Base-by-base conservation (phyloP, 2,888 invertebrate species). In the Tenthredo amoena region DNA sequence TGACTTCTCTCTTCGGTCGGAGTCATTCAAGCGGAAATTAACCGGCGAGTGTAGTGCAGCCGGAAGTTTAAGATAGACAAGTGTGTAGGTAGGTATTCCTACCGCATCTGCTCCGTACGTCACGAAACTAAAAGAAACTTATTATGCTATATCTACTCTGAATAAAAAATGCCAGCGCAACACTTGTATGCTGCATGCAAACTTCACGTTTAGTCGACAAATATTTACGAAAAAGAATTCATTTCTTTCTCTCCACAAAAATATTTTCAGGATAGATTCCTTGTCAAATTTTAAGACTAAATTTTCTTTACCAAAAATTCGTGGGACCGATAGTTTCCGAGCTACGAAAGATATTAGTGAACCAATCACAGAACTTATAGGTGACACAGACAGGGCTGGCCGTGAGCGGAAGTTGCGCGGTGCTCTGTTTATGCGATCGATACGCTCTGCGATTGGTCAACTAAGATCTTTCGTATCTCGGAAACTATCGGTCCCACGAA, bases 41-140 rank as follows among this genome's bases (percentile, higher is more conserved):
- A 55, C 55, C 55, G 55, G 7, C 76, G 62, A 10, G 62, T 31
- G 62, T 47, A 47, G 47, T 47, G 47, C 47, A 47, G 47, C 21
- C 68, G 77, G 77, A 77, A 55, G 77, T 77, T 31, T 7, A 77
- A 77, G 77, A 77, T 77, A 77, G 55, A 55, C 77, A 26, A 77
- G 77, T 77, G 50, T 55, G 77, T 31, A 18, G n/a, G 21, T 72
- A 26, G 71, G 71, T 34, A 71, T 37, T 34, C 62, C 12, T 68
- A 68, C 34, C 34, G 68, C 68, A 68, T 68, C 34, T 68, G 34
- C 34, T 34, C 31, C 31, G 15, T 68, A 26, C 68, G 55, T 55
- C 55, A n/a, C 55, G n/a, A n/a, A n/a, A 55, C 55, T 55, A 7
- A 55, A n/a, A n/a, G n/a, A 55, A n/a, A 55, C 55, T n/a, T n/a